phyloP scores from a whole-genome alignment of 37 sponge, comb jelly and placozoan species.

The Eunapius fragilis region DNA sequence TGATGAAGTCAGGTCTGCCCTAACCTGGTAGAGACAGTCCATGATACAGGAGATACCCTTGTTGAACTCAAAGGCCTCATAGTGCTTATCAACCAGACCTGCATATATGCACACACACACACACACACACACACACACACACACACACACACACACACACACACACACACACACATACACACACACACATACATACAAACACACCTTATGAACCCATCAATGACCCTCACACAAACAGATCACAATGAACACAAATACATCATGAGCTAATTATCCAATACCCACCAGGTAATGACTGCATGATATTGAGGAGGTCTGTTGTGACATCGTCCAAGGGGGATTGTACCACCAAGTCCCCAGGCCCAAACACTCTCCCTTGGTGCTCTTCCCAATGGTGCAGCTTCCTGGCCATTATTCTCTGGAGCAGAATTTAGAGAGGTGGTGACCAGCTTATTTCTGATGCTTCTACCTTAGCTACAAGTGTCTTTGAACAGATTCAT shows the following conservation, averaged over 20 bases:
- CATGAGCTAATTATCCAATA: too few species aligned
- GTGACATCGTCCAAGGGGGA: not conserved
- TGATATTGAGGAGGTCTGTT: not conserved
- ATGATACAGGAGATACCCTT: slow-evolving; percentile 62
- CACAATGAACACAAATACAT: too few species aligned
- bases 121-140: not conserved
- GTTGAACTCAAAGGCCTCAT: slow-evolving; percentile 65
- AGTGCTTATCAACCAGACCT: slow-evolving; percentile 36
- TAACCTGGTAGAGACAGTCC: slow-evolving; percentile 66
- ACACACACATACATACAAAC: not conserved
- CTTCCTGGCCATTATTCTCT: slow-evolving; percentile 46
- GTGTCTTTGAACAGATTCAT: too few species aligned
- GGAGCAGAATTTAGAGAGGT: too few species aligned
- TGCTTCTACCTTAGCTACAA: too few species aligned
- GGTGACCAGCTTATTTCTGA: too few species aligned
- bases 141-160: not conserved
- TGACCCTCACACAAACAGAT: too few species aligned
- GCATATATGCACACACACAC: not conserved
- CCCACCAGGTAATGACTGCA: not conserved
- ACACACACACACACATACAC: not conserved
- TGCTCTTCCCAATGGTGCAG: slow-evolving; percentile 24
- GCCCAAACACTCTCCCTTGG: not conserved
- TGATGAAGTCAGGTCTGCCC: too few species aligned
- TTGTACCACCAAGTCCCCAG: not conserved
- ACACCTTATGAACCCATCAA: too few species aligned